A percentile compares a stretch with the other conserved stretches of the same genome.
Conservation (phyloP, 2,113 vertebrate species). For the Eolophus roseicapilla region DNA sequence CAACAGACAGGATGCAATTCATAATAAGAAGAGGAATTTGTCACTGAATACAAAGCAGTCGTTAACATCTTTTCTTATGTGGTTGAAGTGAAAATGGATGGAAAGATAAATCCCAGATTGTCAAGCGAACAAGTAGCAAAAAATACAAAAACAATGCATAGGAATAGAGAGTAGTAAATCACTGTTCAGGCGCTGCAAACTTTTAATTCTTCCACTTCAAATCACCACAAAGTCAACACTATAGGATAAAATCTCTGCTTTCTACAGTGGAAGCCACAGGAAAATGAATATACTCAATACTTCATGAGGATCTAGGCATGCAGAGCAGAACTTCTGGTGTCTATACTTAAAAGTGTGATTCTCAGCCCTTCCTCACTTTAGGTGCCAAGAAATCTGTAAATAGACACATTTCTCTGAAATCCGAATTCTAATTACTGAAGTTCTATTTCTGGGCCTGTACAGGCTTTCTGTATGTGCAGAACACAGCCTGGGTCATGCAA, state of each 20-base stretch:
- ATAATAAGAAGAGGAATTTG: slow-evolving; percentile 17
- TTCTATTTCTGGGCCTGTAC: not conserved
- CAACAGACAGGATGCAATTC: not conserved
- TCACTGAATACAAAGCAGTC: slow-evolving; percentile 38
- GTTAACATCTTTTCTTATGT: not conserved
- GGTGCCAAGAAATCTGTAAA: not conserved
- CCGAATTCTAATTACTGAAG: not conserved
- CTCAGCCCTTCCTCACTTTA: not conserved
- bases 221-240: not conserved
- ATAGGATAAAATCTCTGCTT: not conserved
- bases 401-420: not conserved
- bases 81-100: slow-evolving; percentile 28
- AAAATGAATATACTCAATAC: not conserved
- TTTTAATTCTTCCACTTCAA: not conserved
- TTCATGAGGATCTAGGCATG: not conserved
- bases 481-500: not conserved
- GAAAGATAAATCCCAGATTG: slow-evolving; percentile 27
- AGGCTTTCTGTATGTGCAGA: not conserved
- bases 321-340: not conserved
- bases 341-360: not conserved
- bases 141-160: not conserved
- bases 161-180: not conserved
- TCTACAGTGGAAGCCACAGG: not conserved
- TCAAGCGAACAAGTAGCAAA: not conserved
- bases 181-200: not conserved